Conservation (phyloP, 2,888 invertebrate species). For the Glyphotaelius pellucidus region DNA sequence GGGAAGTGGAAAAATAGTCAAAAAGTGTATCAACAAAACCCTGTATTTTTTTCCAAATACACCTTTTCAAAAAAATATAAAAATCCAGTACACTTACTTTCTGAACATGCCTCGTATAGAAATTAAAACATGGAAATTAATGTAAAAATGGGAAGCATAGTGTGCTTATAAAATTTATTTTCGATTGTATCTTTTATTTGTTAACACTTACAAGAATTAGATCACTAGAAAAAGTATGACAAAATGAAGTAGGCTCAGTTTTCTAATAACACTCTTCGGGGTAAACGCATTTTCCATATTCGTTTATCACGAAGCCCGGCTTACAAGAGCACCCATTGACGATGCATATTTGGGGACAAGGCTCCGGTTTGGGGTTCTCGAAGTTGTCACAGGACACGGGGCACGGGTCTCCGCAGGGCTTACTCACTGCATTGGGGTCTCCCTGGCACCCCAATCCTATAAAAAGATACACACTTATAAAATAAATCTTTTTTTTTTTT, state of each 20-base stretch:
- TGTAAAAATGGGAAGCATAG: no score
- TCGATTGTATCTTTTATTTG: background rate
- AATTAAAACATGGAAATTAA: no score
- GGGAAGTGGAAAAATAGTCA: no score
- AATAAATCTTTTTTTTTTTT: no score
- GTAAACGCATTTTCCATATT: conserved; percentile 28
- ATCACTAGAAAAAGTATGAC: background rate
- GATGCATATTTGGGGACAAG: conserved; percentile 20
- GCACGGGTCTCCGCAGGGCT: conserved; percentile 44
- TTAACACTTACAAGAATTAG: background rate
- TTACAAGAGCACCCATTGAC: conserved; percentile 42
- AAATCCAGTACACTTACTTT: no score
- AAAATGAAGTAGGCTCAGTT: background rate
- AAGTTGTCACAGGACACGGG: conserved; percentile 42
- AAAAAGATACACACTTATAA: background rate
- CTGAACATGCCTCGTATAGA: no score
- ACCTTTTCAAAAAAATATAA: no score
- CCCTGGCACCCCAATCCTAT: background rate
- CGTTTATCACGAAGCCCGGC: conserved; percentile 14
- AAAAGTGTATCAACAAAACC: no score
- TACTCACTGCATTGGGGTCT: conserved; percentile 42
- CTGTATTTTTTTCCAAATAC: no score
- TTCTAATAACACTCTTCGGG: conserved; percentile 44
- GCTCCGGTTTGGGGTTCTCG: background rate
- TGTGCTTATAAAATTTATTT: background rate